phyloP scores from a whole-genome alignment of 2,113 vertebrate genomes.

The Amazona vittata region DNA sequence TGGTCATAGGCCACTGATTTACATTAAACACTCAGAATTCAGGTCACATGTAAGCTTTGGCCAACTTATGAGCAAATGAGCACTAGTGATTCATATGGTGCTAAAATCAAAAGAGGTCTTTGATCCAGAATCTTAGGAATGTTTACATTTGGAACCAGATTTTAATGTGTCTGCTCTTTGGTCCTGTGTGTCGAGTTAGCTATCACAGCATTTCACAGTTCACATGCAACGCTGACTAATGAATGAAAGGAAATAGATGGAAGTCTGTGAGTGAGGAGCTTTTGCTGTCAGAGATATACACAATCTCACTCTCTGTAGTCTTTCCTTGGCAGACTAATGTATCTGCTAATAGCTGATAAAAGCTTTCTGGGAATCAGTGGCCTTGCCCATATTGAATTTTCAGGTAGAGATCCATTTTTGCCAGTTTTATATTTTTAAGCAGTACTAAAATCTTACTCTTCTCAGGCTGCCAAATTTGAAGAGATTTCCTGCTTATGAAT shows the following conservation, averaged over 20 bases:
- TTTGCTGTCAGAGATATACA: neutral
- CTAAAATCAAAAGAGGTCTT: neutral
- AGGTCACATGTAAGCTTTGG: neutral
- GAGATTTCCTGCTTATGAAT: neutral
- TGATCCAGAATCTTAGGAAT: neutral
- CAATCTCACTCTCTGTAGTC: neutral
- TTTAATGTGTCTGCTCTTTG: neutral
- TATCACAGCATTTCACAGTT: neutral
- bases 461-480: neutral
- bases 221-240: neutral
- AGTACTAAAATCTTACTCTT: neutral
- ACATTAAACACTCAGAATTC: neutral
- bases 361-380: neutral
- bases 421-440: neutral
- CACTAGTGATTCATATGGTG: neutral
- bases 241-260: neutral
- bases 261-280: neutral
- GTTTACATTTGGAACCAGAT: neutral
- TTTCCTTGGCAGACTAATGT: neutral
- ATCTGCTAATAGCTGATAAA: neutral
- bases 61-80: neutral
- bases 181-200: neutral
- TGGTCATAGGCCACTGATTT: rapidly evolving
- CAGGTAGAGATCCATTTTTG: neutral
- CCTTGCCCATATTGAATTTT: neutral